phyloP scores from a whole-genome alignment of 2,888 invertebrate genomes.

The Machimus rusticus region DNA sequence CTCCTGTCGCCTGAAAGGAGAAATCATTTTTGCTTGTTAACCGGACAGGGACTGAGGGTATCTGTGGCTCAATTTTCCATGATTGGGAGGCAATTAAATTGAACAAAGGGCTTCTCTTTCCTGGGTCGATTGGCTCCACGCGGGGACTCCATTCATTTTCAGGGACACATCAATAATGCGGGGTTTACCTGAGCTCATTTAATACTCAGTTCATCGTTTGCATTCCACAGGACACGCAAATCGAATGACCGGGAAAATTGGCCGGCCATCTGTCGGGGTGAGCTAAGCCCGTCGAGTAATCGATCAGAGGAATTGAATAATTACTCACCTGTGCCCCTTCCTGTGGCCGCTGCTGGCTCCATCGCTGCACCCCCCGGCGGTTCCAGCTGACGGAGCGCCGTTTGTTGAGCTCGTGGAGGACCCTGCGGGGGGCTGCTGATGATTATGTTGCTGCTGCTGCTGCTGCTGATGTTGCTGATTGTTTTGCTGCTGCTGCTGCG shows the following conservation, averaged over 20 bases:
- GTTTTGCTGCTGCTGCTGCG: conserved; percentile 52
- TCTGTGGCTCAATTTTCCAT: not conserved
- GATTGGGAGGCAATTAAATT: not conserved
- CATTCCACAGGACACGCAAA: not conserved
- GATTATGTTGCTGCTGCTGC: conserved; percentile 46
- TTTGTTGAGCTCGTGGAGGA: conserved; percentile 59
- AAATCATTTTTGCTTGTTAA: not conserved
- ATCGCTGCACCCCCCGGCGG: conserved; percentile 56
- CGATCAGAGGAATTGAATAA: not conserved
- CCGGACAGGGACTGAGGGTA: not conserved
- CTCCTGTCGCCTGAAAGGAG: conserved; percentile 74
- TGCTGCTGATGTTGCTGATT: conserved; percentile 45
- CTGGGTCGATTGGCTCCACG: not conserved
- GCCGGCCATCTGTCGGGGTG: not conserved
- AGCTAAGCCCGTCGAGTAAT: not conserved
- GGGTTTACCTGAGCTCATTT: not conserved
- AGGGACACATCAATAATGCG: not conserved
- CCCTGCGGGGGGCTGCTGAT: conserved; percentile 42
- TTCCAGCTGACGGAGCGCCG: conserved; percentile 54
- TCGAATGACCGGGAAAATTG: not conserved
- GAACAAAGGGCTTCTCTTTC: not conserved
- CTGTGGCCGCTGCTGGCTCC: conserved; percentile 62
- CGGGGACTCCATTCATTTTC: not conserved
- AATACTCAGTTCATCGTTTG: not conserved
- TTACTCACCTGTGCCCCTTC: conserved; percentile 69